Percentiles rank a stretch among this genome's conserved stretches.
phyloP scores from a whole-genome alignment of 2,113 vertebrate genomes.

The Cercopithecus mona region DNA sequence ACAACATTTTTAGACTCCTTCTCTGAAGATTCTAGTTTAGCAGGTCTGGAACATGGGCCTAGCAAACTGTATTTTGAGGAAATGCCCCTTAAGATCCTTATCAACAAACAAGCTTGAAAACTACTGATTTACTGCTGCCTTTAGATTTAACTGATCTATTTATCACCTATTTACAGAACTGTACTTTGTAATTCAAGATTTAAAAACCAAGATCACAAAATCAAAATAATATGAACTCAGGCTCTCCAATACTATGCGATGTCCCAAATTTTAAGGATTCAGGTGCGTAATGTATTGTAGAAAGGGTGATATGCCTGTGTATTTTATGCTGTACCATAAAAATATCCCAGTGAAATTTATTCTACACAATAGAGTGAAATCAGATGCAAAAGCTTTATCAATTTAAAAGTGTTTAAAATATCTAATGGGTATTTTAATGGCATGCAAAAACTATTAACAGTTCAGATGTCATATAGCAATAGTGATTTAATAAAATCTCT shows the following conservation, averaged over 20 bases:
- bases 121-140: neutral
- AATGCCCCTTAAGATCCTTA: neutral
- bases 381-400: neutral
- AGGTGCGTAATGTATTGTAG: neutral
- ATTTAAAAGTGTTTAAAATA: neutral
- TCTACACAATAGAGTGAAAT: neutral
- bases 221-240: neutral
- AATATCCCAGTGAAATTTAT: neutral
- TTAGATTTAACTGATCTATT: neutral
- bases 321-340: neutral
- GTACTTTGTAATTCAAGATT: neutral
- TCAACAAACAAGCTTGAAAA: neutral
- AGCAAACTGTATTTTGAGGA: neutral
- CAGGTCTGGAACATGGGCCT: neutral
- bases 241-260: neutral
- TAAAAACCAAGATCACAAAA: slow-evolving; percentile 24
- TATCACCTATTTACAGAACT: neutral
- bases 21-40: neutral
- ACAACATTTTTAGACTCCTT: neutral
- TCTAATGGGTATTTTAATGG: neutral
- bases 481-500: neutral
- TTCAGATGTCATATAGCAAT: neutral
- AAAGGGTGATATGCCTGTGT: neutral
- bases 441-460: neutral
- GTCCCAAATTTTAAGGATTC: neutral